Evolutionary conservation across 2,888 invertebrate species (phyloP).

Genomic region (Calliopum simillimum): DNA sequence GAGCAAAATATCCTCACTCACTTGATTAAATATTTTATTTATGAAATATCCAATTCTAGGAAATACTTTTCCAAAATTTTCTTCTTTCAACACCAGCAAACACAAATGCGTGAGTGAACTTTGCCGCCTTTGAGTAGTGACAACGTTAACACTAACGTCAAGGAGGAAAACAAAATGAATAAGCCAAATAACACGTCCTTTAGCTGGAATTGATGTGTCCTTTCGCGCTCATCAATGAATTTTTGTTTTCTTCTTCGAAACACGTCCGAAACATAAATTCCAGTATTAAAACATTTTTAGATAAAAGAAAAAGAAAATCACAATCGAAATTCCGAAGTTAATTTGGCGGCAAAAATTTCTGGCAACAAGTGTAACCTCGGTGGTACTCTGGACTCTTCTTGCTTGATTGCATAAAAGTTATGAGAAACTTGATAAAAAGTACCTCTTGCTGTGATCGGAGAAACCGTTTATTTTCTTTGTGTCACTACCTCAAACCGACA

Average conservation of each 20-base stretch:
- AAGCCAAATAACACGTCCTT: background rate
- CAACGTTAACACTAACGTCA: constrained; percentile 10
- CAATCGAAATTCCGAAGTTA: constrained; percentile 6
- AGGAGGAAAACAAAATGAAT: background rate
- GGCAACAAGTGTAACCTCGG: no score
- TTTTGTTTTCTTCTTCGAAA: constrained; percentile 6
- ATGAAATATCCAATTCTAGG: constrained; percentile 19
- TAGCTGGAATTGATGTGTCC: background rate
- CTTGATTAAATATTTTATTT: constrained; percentile 34
- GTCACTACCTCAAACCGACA: no score
- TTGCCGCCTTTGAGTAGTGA: constrained; percentile 15
- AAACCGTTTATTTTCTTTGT: no score
- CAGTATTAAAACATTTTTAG: constrained; percentile 11
- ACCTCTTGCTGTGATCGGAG: no score
- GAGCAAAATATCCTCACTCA: constrained; percentile 18
- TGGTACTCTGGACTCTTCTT: no score
- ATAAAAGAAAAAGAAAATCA: background rate
- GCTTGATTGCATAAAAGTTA: no score
- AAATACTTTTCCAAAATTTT: constrained; percentile 22
- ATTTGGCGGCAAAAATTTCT: constrained; percentile 15
- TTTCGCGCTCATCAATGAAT: constrained; percentile 15
- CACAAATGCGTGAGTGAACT: constrained; percentile 26
- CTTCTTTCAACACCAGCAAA: background rate
- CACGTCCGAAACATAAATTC: constrained; percentile 27
- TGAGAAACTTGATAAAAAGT: no score